Evolutionary conservation across 2,797 vertebrate species (phyloP).

Genomic region (Prionace glauca): DNA sequence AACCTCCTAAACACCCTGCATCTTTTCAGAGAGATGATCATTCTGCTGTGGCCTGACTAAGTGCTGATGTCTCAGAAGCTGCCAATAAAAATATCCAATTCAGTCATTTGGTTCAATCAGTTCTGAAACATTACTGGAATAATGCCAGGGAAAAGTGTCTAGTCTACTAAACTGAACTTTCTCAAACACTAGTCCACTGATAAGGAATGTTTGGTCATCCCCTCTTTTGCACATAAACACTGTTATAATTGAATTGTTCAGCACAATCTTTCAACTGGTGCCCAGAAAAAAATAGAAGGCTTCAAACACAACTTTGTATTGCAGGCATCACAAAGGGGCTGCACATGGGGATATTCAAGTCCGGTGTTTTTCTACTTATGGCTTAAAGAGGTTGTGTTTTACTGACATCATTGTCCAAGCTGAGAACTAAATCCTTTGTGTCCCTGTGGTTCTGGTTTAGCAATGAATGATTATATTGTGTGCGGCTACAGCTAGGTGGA

Average conservation of each 20-base stretch:
- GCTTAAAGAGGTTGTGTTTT: neutral
- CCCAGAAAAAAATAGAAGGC: neutral
- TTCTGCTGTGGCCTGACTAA: neutral
- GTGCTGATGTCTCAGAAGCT: neutral
- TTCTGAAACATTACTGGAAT: neutral
- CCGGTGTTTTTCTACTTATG: neutral
- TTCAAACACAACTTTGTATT: neutral
- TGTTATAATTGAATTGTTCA: neutral
- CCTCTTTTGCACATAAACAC: neutral
- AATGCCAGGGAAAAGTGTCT: neutral
- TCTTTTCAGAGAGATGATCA: neutral
- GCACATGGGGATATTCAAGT: neutral
- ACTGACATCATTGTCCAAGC: conserved; percentile 1
- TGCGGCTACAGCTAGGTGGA: conserved; percentile 42
- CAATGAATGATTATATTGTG: conserved; percentile 29
- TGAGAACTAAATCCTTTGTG: neutral
- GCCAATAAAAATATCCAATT: conserved; percentile 18
- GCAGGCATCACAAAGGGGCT: neutral
- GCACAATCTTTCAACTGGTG: neutral
- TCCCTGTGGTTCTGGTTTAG: neutral
- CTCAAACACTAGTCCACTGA: neutral
- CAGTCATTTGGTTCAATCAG: neutral
- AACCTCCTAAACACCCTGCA: neutral
- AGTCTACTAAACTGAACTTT: neutral
- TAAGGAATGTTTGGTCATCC: neutral